Evolutionary conservation across 1,140 invertebrate species (phyloP).

Genomic region (Lepeophtheirus salmonis): DNA sequence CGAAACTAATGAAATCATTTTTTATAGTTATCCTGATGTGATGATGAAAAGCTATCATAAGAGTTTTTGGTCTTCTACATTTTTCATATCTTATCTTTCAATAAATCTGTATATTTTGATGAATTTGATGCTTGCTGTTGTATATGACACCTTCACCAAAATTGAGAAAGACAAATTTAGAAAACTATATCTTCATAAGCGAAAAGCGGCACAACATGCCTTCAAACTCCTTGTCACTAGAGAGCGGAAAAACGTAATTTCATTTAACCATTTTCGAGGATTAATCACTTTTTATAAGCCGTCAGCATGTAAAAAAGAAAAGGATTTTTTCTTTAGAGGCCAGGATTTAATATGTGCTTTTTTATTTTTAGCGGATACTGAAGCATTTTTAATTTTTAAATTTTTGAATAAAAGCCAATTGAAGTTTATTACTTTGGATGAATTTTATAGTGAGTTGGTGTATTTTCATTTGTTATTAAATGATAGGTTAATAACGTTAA

Average conservation of each 20-base stretch:
- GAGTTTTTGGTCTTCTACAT: slow-evolving; percentile 58
- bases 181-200: slow-evolving; percentile 60
- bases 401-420: neutral
- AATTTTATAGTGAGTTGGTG: neutral
- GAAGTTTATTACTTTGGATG: neutral
- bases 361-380: neutral
- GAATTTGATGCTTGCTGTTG: slow-evolving; percentile 79
- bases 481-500: too few species aligned
- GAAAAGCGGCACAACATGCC: slow-evolving; percentile 51
- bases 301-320: slow-evolving; percentile 39
- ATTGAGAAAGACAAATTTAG: slow-evolving; percentile 71
- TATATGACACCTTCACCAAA: slow-evolving; percentile 71
- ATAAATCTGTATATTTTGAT: slow-evolving; percentile 55
- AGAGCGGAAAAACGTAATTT: slow-evolving; percentile 40
- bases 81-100: slow-evolving; percentile 60
- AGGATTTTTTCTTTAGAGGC: neutral
- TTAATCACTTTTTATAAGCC: slow-evolving; percentile 57
- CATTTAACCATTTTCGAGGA: slow-evolving; percentile 58
- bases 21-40: slow-evolving; percentile 78
- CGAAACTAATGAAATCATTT: too few species aligned
- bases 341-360: neutral
- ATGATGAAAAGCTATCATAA: slow-evolving; percentile 76
- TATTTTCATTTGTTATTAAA: too few species aligned
- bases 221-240: slow-evolving; percentile 55
- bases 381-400: neutral